Percentiles rank a stretch among this genome's conserved stretches.
Evolutionary conservation across 53 echinoderm and acorn worm species (phyloP).

Genomic region (Echinarachnius parma): DNA sequence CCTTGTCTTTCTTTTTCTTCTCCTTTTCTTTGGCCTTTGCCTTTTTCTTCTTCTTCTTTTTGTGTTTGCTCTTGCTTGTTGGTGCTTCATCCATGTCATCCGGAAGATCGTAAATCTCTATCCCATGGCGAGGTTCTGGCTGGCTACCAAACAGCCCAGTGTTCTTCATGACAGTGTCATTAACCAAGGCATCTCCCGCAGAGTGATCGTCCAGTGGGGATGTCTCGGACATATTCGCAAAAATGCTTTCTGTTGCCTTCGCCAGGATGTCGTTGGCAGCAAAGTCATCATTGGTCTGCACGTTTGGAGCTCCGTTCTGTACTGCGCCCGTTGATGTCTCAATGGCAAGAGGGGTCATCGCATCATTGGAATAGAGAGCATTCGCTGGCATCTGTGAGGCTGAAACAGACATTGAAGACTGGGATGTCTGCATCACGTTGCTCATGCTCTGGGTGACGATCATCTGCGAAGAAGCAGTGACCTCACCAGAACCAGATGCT

Average conservation of each 20-base stretch:
- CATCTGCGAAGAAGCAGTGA: too few species aligned
- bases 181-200: background rate
- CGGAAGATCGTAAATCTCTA: slow-evolving; percentile 34
- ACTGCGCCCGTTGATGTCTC: slow-evolving; percentile 31
- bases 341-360: slow-evolving; percentile 38
- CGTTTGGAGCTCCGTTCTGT: slow-evolving; percentile 4
- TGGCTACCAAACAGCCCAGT: background rate
- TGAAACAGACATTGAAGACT: background rate
- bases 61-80: slow-evolving; percentile 69
- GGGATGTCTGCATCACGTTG: background rate
- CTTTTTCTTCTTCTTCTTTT: slow-evolving; percentile 92
- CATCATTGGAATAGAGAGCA: slow-evolving; percentile 1
- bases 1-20: slow-evolving; percentile 68
- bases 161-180: slow-evolving; percentile 13
- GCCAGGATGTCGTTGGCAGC: slow-evolving; percentile 89
- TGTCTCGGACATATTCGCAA: slow-evolving; percentile 56
- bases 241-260: slow-evolving; percentile 95
- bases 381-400: slow-evolving; percentile 13
- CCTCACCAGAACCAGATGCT: too few species aligned
- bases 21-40: slow-evolving; percentile 74
- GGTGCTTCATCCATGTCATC: slow-evolving; percentile 47
- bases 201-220: slow-evolving; percentile 56
- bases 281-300: slow-evolving; percentile 10
- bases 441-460: background rate
- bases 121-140: too few species aligned